phyloP scores from a whole-genome alignment of 1,140 invertebrate genomes.

The Drosophila rufa region DNA sequence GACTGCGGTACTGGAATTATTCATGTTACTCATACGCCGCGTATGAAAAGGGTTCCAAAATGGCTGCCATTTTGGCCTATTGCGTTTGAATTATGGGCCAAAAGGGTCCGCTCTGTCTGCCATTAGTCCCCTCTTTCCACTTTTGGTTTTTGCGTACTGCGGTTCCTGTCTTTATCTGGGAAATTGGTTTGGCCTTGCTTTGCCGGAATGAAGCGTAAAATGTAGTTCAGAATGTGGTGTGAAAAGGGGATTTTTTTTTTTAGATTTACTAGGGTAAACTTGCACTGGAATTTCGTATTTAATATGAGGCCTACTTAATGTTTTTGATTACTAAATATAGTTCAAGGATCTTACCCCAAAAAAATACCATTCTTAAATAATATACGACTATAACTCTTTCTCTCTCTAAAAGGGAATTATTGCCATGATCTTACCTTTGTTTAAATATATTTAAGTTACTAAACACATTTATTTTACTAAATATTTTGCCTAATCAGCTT shows the following conservation, averaged over 20 bases:
- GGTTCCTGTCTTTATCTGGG: conserved; percentile 32
- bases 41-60: conserved; percentile 75
- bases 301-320: background rate
- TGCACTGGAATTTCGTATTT: background rate
- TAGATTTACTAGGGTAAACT: conserved; percentile 45
- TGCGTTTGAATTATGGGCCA: conserved; percentile 72
- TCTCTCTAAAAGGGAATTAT: background rate
- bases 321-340: background rate
- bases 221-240: conserved; percentile 69
- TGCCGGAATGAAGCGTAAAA: conserved; percentile 12
- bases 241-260: conserved; percentile 68
- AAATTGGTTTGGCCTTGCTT: conserved; percentile 32
- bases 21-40: conserved; percentile 79
- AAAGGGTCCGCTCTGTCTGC: conserved; percentile 40
- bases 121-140: background rate
- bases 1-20: conserved; percentile 65
- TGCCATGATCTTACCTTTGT: background rate
- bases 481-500: background rate
- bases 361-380: background rate
- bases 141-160: conserved; percentile 17
- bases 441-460: background rate
- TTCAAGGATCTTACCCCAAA: background rate
- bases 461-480: background rate
- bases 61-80: conserved; percentile 38
- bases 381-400: too few relatives aligned